phyloP scores from a whole-genome alignment of 2,888 invertebrate species.

The Polymixis lichenea region DNA sequence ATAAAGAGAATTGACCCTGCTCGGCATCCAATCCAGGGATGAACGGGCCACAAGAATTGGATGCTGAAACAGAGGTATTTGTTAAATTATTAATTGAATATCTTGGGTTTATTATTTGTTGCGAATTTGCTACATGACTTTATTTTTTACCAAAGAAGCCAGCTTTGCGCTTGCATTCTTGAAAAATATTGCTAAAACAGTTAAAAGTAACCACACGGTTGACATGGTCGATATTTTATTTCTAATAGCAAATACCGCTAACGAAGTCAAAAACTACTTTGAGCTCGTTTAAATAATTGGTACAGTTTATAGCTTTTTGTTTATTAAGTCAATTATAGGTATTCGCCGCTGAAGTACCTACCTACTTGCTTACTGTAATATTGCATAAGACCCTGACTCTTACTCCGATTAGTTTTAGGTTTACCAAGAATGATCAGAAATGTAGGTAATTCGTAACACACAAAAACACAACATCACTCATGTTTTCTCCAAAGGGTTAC shows the following conservation, averaged over 20 bases:
- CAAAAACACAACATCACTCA: no score
- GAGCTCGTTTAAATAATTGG: slow-evolving; percentile 24
- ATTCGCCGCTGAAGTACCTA: not conserved
- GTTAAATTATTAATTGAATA: not conserved
- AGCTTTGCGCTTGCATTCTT: slow-evolving; percentile 43
- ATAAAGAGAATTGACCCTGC: slow-evolving; percentile 86
- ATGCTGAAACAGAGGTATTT: slow-evolving; percentile 75
- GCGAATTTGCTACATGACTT: not conserved
- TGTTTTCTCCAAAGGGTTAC: no score
- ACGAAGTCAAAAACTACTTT: not conserved
- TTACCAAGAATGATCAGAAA: not conserved
- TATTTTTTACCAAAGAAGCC: slow-evolving; percentile 59
- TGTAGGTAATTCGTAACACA: no score
- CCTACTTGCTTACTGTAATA: not conserved
- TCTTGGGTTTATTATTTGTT: no score
- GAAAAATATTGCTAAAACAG: slow-evolving; percentile 13
- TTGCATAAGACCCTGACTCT: not conserved
- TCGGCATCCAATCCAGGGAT: slow-evolving; percentile 88
- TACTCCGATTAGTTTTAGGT: not conserved
- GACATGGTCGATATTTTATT: slow-evolving; percentile 34
- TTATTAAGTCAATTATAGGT: slow-evolving; percentile 17
- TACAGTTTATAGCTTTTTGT: slow-evolving; percentile 33
- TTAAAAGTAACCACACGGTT: slow-evolving; percentile 20
- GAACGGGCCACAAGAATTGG: slow-evolving; percentile 86
- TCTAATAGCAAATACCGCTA: not conserved